These are phyloP conservation scores for Alcedo quadribrachys DNA, from an alignment of 2,797 vertebrate species.

Conservation along the genomic window DNA sequence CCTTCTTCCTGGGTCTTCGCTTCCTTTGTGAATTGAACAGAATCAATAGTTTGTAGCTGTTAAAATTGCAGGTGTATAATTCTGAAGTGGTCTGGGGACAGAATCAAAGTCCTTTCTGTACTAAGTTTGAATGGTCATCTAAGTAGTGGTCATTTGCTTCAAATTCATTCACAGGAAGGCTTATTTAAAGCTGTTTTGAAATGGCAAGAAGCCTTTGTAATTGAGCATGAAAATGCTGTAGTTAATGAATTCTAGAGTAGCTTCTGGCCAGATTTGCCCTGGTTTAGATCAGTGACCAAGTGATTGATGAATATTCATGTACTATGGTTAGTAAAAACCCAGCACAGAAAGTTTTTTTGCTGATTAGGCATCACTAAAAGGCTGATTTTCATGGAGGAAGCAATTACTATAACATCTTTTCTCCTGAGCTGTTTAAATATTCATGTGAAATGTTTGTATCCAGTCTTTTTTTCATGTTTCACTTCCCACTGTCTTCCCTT, in stretches of 20 bases:
- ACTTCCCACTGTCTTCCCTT: neutral
- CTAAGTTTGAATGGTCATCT: neutral
- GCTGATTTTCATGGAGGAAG: neutral
- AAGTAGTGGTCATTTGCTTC: neutral
- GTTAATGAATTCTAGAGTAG: neutral
- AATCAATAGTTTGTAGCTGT: neutral
- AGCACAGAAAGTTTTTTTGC: neutral
- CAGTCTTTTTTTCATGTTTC: constrained; percentile 2
- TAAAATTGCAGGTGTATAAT: neutral
- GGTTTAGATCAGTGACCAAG: neutral
- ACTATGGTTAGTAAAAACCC: neutral
- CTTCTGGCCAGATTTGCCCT: neutral
- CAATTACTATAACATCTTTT: neutral
- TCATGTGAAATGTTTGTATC: neutral
- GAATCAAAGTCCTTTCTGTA: neutral
- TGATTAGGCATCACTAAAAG: neutral
- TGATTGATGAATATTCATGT: neutral
- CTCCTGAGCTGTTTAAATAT: neutral
- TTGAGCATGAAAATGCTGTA: neutral
- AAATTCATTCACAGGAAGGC: neutral
- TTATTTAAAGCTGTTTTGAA: neutral
- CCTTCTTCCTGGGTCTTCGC: neutral
- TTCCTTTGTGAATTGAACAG: neutral
- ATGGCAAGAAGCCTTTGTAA: neutral
- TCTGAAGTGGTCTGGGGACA: neutral